Evolutionary conservation across 2,797 vertebrate genomes (phyloP).

Genomic region (Gymnothorax reevesii): DNA sequence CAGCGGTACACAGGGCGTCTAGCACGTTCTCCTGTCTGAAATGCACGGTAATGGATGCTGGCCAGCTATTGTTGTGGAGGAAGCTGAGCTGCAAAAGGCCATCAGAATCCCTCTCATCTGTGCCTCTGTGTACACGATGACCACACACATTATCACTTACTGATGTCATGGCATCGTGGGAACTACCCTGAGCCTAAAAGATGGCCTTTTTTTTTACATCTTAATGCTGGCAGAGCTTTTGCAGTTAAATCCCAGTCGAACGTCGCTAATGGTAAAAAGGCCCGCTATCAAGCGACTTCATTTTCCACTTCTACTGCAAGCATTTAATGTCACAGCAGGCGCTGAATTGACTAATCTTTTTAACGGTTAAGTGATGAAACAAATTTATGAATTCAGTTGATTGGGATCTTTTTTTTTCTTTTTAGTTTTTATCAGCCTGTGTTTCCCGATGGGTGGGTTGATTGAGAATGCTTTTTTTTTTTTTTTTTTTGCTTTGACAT

Average conservation of each 20-base stretch:
- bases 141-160: background rate
- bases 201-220: background rate
- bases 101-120: background rate
- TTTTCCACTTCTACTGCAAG: background rate
- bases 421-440: background rate
- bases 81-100: background rate
- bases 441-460: background rate
- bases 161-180: background rate
- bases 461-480: background rate
- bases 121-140: background rate
- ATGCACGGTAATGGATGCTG: background rate
- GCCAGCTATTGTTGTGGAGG: conserved; percentile 5
- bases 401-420: background rate
- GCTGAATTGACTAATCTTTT: background rate
- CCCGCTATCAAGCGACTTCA: too few species aligned
- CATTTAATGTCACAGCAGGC: background rate
- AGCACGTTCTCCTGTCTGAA: background rate
- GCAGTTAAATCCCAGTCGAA: background rate
- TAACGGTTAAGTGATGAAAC: background rate
- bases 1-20: background rate
- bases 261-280: background rate
- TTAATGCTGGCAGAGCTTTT: background rate
- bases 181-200: background rate
- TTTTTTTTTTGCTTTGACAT: background rate
- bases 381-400: background rate